A percentile compares a stretch with the other conserved stretches of the same genome.
Evolutionary conservation across 2,797 vertebrate species (phyloP).

Genomic region (Centropyge bicolor): DNA sequence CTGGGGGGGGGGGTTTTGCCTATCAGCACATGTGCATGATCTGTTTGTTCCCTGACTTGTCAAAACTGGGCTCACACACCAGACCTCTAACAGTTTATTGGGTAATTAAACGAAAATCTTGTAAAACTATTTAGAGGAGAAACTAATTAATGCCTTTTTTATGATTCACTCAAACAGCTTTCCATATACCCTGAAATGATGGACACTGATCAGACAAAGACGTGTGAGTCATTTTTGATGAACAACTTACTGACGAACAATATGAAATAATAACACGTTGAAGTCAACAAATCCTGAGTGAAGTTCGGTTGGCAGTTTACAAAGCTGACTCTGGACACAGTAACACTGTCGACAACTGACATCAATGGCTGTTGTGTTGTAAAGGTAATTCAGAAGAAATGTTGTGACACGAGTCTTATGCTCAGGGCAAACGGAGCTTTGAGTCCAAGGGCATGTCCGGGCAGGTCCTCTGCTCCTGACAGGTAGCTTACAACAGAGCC

Average conservation of each 20-base stretch:
- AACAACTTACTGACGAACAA: neutral
- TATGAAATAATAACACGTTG: neutral
- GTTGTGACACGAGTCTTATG: neutral
- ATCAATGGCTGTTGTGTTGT: neutral
- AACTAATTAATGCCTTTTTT: neutral
- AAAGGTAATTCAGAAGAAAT: neutral
- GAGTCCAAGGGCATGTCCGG: constrained; percentile 53
- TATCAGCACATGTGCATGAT: too few relatives aligned
- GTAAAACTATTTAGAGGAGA: neutral
- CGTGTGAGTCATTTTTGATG: neutral
- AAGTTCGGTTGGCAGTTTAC: neutral
- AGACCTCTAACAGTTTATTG: neutral
- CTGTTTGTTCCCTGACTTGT: too few relatives aligned
- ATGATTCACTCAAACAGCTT: neutral
- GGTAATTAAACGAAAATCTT: neutral
- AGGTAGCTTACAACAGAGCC: constrained; percentile 57
- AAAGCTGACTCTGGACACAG: neutral
- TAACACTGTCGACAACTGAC: neutral
- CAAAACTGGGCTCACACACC: neutral
- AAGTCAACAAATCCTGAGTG: neutral
- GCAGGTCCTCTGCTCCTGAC: constrained; percentile 52
- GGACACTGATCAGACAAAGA: neutral
- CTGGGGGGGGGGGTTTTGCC: too few relatives aligned
- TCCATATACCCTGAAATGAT: neutral
- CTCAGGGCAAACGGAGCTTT: neutral